Conservation (phyloP, 1,140 invertebrate species). For the Aphidius gifuensis region DNA sequence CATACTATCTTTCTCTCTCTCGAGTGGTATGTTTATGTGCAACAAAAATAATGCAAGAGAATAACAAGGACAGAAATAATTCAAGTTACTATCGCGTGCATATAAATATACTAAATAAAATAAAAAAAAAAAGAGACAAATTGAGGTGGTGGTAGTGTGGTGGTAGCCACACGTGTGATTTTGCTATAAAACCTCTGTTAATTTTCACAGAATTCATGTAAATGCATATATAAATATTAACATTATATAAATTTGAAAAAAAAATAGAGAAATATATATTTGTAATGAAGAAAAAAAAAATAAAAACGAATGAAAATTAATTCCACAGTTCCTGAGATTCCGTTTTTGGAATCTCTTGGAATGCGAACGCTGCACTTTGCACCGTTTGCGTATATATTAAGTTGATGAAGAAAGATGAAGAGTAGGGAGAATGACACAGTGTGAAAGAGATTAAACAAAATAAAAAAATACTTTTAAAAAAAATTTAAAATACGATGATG, state of each 20-base stretch:
- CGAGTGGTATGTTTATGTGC: no score
- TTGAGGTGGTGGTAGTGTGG: no score
- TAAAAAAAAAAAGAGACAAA: no score
- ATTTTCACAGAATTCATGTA: constrained; percentile 8
- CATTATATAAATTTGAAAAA: constrained; percentile 4
- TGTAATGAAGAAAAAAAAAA: constrained; percentile 10
- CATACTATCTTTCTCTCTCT: no score
- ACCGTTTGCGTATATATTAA: not conserved
- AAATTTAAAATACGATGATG: not conserved
- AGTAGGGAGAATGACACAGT: not conserved
- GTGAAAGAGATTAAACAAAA: no score
- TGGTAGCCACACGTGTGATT: no score
- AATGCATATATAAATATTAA: constrained; percentile 9
- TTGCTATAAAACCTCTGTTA: not conserved
- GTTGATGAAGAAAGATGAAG: not conserved
- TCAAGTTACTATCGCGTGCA: no score
- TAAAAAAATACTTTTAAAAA: no score
- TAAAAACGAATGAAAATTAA: constrained; percentile 5
- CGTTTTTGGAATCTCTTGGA: constrained; percentile 35
- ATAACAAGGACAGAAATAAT: no score
- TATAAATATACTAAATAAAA: no score
- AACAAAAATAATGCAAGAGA: no score
- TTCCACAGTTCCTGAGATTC: constrained; percentile 12
- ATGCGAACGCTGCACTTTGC: constrained; percentile 23
- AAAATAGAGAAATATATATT: not conserved